phyloP scores from a whole-genome alignment of 2,797 vertebrate genomes.

The Otus scops region DNA sequence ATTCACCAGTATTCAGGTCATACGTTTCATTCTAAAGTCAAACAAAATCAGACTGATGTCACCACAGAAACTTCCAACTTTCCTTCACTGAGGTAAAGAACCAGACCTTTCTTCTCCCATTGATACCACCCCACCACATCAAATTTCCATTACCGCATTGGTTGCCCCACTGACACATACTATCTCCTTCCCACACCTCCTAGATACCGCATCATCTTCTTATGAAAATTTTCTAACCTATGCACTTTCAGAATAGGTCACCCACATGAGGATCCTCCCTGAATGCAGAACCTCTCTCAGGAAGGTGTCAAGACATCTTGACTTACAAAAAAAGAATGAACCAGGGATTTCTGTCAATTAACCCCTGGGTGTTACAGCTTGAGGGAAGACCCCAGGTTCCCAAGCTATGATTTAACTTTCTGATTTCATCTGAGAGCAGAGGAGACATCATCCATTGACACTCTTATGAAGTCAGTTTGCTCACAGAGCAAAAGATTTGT shows the following conservation, averaged over 20 bases:
- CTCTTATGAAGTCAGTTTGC: background rate
- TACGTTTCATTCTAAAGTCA: background rate
- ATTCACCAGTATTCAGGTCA: background rate
- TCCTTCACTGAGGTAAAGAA: background rate
- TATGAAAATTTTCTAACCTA: background rate
- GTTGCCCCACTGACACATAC: background rate
- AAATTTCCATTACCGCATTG: rapidly evolving
- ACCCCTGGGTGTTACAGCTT: background rate
- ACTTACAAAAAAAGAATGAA: background rate
- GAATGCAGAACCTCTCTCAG: background rate
- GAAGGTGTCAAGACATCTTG: background rate
- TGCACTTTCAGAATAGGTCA: background rate
- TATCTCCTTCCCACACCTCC: background rate
- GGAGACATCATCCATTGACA: background rate
- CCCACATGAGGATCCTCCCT: rapidly evolving
- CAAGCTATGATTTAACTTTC: background rate
- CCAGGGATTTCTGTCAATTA: background rate
- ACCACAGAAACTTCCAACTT: background rate
- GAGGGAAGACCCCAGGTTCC: background rate
- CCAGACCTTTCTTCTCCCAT: background rate
- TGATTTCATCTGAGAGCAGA: background rate
- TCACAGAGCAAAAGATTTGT: background rate
- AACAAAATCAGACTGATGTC: background rate
- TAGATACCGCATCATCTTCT: background rate
- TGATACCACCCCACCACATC: background rate